These are phyloP conservation scores for Smutsia temminckii DNA, from an alignment of 2,797 vertebrate species.

Conservation along the genomic window DNA sequence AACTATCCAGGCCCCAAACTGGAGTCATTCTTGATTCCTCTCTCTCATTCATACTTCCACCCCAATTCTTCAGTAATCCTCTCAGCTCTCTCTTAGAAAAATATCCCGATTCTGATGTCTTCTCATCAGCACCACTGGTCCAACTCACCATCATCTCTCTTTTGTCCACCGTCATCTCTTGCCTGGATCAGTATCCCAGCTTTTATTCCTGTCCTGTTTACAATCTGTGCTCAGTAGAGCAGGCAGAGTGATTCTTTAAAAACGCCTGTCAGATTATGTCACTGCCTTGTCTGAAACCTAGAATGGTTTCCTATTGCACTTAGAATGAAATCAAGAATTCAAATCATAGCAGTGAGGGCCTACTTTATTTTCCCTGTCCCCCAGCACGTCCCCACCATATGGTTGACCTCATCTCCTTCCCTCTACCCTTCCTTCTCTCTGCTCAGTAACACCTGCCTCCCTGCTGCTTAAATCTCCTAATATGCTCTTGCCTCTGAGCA, in stretches of 20 bases:
- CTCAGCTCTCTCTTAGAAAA: conserved; percentile 36
- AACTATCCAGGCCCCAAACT: conserved; percentile 39
- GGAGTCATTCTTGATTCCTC: neutral
- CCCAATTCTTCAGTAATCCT: neutral
- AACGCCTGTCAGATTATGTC: neutral
- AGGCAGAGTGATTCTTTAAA: conserved; percentile 12
- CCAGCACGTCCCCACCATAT: neutral
- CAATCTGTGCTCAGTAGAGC: conserved; percentile 15
- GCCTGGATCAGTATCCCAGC: neutral
- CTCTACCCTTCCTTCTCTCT: neutral
- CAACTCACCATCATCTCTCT: neutral
- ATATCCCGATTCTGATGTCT: conserved; percentile 5
- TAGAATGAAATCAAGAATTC: conserved; percentile 37
- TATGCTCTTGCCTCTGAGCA: neutral
- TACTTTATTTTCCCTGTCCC: neutral
- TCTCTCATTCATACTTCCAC: neutral
- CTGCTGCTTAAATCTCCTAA: neutral
- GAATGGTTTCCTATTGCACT: neutral
- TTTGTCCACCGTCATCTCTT: neutral
- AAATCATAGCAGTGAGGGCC: neutral
- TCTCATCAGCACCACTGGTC: neutral
- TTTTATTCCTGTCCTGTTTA: conserved; percentile 29
- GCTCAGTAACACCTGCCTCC: neutral
- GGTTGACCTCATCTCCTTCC: neutral
- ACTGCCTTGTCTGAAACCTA: neutral